Percentiles rank a stretch among this genome's conserved stretches.
phyloP scores from a whole-genome alignment of 2,797 vertebrate species.

The Tokudaia tokunoshimensis region DNA sequence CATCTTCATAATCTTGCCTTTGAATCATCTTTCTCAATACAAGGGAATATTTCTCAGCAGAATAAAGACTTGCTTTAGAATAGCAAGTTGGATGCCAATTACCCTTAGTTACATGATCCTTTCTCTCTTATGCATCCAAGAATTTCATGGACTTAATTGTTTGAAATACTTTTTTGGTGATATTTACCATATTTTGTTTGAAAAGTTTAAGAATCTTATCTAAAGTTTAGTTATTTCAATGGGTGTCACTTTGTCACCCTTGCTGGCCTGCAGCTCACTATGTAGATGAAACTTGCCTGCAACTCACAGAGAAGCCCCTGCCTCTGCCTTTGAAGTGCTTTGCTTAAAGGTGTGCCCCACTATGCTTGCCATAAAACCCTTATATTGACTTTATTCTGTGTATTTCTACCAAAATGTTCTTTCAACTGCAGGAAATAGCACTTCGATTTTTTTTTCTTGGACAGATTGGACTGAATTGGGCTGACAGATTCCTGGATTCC shows the following conservation, averaged over 20 bases:
- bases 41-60: neutral
- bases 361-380: neutral
- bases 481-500: conserved; percentile 11
- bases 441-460: neutral
- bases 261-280: neutral
- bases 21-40: neutral
- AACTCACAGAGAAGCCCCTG: neutral
- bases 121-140: neutral
- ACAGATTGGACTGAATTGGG: neutral
- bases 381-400: conserved; percentile 29
- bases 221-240: conserved; percentile 15
- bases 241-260: neutral
- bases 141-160: conserved; percentile 8
- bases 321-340: neutral
- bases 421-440: neutral
- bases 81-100: neutral
- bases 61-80: neutral
- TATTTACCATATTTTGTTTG: conserved; percentile 44
- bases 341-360: neutral
- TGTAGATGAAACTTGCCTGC: neutral
- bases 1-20: neutral
- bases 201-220: conserved; percentile 32
- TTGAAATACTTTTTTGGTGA: conserved; percentile 24
- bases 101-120: neutral
- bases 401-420: conserved; percentile 52